These are phyloP conservation scores for Myopa testacea DNA, from an alignment of 2,888 invertebrate species.

Conservation along the genomic window DNA sequence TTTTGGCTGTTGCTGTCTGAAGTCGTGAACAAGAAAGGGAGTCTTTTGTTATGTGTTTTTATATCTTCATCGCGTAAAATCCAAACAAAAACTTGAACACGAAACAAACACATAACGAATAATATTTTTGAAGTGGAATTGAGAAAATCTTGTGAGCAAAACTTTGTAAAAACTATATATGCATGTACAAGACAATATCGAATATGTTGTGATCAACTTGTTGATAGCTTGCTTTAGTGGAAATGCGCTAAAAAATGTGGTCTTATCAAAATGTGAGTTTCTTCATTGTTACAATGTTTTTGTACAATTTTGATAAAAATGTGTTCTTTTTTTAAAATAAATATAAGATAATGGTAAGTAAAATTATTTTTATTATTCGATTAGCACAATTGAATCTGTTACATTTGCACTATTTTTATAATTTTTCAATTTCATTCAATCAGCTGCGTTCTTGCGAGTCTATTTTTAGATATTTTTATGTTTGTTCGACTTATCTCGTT, in stretches of 20 bases:
- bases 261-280: slow-evolving; percentile 27
- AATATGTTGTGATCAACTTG: background rate
- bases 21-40: slow-evolving; percentile 30
- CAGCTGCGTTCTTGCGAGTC: slow-evolving; percentile 10
- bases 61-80: background rate
- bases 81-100: background rate
- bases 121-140: background rate
- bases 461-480: slow-evolving; percentile 10
- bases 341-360: background rate
- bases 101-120: too few species aligned
- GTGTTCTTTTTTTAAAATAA: background rate
- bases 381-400: too few species aligned
- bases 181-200: background rate
- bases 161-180: background rate
- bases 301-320: background rate
- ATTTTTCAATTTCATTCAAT: background rate
- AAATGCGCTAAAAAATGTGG: slow-evolving; percentile 16
- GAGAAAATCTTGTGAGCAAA: background rate
- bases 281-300: background rate
- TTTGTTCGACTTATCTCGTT: background rate
- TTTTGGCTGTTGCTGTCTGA: slow-evolving; percentile 25
- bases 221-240: background rate
- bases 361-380: too few species aligned
- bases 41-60: background rate
- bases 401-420: too few species aligned